Evolutionary conservation across 2,797 vertebrate species (phyloP), one percentile per base, ranked within the genome.

Genomic region (Cheirogaleus major): DNA sequence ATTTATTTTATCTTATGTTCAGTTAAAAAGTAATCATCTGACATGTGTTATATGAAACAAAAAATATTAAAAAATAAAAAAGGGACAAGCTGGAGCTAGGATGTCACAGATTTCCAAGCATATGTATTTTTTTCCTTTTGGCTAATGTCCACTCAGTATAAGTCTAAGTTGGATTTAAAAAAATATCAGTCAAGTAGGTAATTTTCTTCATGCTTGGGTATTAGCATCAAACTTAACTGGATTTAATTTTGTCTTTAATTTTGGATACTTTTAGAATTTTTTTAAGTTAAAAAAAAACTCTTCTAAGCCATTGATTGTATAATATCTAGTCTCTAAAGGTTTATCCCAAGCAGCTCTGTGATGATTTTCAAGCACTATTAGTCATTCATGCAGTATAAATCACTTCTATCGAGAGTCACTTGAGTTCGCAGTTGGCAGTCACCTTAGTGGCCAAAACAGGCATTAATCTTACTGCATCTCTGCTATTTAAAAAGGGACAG

Each of bases 401-500:
- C 90, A 57, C 86, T 67, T 65, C 87, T 0, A 45, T 20, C 0
- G 17, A 27, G 22, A 4, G 35, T 43, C 73, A 75, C 83, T 4
- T 4, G 61, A 59, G 41, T 17, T 80, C 45, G 11, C 13, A 4
- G 9, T 4, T 85, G 92, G 41, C 75, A 93, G 59, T 83, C 72
- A 69, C 43, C 61, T 83, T 35, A 32, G 6, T 3, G 43, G 22
- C 48, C 41, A 76, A 92, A 45, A 35, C 48, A 61, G 52, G 75
- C 95, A 92, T 57, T 80, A 43, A 32, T 55, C 25, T 97, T 59
- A 97, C 95, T 50, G 17, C 88, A 89, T 86, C 76, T 63, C 87
- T 82, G 22, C 63, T 83, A 32, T 30, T 73, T 88, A 87, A 75
- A 78, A 7, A 81, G 57, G 48, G 73, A 61, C 8, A 32, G 52